phyloP scores from a whole-genome alignment of 2,888 invertebrate genomes.

The Zygogramma bicolorata region DNA sequence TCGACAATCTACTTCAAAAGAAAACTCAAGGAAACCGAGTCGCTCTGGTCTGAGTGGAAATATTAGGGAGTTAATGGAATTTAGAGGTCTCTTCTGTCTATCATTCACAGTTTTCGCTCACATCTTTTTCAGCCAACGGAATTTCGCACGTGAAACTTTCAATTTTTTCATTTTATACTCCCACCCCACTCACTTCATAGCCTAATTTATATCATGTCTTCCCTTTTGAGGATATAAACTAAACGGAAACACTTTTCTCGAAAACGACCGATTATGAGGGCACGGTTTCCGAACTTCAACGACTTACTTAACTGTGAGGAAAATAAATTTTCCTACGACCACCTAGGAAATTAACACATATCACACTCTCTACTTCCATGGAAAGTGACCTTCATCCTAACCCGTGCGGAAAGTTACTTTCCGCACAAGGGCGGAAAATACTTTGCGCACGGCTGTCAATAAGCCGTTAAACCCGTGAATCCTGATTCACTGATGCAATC shows the following conservation, averaged over 20 bases:
- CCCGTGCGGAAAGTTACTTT: too few relatives aligned
- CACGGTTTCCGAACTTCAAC: background rate
- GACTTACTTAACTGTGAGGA: background rate
- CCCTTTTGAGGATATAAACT: background rate
- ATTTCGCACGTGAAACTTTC: background rate
- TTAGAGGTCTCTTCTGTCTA: background rate
- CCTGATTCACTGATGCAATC: too few relatives aligned
- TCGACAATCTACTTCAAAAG: background rate
- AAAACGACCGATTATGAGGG: background rate
- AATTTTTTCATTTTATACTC: background rate
- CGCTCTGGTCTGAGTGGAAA: background rate
- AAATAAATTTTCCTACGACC: too few relatives aligned
- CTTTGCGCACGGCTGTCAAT: too few relatives aligned
- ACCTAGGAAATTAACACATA: too few relatives aligned
- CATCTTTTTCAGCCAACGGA: background rate
- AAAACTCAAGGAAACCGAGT: background rate
- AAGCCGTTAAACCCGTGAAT: too few relatives aligned
- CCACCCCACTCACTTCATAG: background rate
- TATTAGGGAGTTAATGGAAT: background rate
- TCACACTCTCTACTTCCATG: too few relatives aligned
- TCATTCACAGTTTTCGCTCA: background rate
- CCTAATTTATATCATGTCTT: background rate
- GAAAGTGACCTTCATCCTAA: too few relatives aligned
- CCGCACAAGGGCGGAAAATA: too few relatives aligned
- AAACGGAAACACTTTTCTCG: background rate